phyloP scores from a whole-genome alignment of 2,797 vertebrate genomes.

The Chanos chanos region DNA sequence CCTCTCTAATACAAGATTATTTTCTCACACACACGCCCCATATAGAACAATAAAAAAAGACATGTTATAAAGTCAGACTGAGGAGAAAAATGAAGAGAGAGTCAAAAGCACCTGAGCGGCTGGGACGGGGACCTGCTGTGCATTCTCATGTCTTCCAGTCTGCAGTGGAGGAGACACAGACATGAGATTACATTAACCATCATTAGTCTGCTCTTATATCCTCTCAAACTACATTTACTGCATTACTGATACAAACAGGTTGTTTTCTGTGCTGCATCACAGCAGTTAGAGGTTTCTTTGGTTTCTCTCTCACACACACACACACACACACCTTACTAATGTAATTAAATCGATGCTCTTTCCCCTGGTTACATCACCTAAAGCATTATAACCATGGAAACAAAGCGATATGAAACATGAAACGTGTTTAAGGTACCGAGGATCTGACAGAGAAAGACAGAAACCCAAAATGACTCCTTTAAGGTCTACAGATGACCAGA shows the following conservation, averaged over 20 bases:
- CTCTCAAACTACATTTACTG: too few species aligned
- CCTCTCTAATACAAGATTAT: too few species aligned
- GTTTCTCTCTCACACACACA: too few species aligned
- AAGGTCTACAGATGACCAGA: slow-evolving; percentile 1
- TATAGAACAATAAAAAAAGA: too few species aligned
- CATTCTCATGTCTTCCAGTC: slow-evolving; percentile 79
- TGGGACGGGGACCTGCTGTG: slow-evolving; percentile 76
- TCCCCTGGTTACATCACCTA: neutral
- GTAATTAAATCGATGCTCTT: neutral
- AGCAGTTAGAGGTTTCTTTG: neutral
- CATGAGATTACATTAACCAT: neutral
- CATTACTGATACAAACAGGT: too few species aligned
- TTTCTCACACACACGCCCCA: too few species aligned
- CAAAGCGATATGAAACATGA: neutral
- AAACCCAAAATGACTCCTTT: neutral
- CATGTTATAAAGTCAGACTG: neutral
- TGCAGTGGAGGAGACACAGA: slow-evolving; percentile 53
- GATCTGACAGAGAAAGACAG: slow-evolving; percentile 1
- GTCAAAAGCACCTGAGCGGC: slow-evolving; percentile 83
- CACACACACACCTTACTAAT: neutral
- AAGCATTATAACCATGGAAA: slow-evolving; percentile 1
- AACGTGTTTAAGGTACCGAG: too few species aligned
- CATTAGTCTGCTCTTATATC: neutral
- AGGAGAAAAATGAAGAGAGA: too few species aligned
- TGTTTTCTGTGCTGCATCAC: too few species aligned